Conservation (phyloP, 2,888 invertebrate species). For the Ametastegia equiseti region DNA sequence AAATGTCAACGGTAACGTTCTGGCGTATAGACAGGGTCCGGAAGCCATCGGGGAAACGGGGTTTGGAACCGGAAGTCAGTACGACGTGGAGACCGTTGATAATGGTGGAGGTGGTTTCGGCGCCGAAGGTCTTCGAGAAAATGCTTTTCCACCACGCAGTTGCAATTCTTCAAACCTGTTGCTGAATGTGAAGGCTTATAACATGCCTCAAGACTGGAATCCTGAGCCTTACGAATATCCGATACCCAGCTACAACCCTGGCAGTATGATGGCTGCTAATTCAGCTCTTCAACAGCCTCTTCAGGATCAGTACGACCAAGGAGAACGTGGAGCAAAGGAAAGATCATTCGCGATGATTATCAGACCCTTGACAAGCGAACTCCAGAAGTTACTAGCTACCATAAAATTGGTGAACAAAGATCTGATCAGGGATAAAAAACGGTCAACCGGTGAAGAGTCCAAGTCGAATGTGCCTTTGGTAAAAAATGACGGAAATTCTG, state of each 20-base stretch:
- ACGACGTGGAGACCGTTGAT: background rate
- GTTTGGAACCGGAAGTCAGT: background rate
- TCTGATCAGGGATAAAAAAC: slow-evolving; percentile 51
- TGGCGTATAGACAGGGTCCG: background rate
- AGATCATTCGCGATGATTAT: slow-evolving; percentile 58
- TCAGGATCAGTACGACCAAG: background rate
- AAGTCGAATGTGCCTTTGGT: background rate
- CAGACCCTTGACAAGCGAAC: slow-evolving; percentile 58
- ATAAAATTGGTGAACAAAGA: slow-evolving; percentile 60
- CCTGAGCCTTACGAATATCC: slow-evolving; percentile 50
- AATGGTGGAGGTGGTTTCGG: background rate
- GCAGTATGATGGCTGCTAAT: slow-evolving; percentile 46
- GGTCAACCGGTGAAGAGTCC: background rate
- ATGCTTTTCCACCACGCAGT: background rate
- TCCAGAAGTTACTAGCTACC: slow-evolving; percentile 58
- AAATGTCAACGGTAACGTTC: background rate
- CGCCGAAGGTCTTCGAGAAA: background rate
- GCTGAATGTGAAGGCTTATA: background rate
- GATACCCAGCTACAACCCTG: slow-evolving; percentile 53
- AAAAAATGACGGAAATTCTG: background rate
- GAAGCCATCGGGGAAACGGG: background rate
- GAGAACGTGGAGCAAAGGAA: background rate
- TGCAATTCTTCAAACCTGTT: background rate
- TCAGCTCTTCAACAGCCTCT: background rate
- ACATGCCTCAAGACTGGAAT: background rate